These are phyloP conservation scores for Osedax frankpressi DNA, from an alignment of 2,888 invertebrate genomes.

Conservation along the genomic window DNA sequence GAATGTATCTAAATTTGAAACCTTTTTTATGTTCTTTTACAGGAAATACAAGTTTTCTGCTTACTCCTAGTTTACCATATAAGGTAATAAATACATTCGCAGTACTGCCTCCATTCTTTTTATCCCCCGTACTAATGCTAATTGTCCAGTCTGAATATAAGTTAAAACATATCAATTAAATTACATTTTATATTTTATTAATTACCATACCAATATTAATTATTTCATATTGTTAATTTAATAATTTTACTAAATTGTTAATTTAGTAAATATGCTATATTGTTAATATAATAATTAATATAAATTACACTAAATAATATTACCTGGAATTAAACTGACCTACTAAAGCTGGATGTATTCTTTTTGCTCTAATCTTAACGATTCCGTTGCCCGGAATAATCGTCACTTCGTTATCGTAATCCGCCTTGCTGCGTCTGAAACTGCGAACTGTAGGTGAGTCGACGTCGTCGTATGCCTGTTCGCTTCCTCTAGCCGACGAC, in stretches of 20 bases:
- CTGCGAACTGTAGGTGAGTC: neutral
- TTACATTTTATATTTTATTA: no score
- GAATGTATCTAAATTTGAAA: neutral
- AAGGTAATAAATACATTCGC: neutral
- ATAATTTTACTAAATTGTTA: no score
- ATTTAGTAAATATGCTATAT: no score
- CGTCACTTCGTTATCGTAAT: neutral
- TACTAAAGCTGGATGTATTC: neutral
- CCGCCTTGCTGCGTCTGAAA: neutral
- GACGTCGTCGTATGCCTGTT: neutral
- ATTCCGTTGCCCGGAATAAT: neutral
- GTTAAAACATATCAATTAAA: no score
- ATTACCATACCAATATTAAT: no score
- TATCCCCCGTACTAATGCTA: neutral
- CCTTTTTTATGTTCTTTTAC: neutral
- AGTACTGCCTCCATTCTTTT: neutral
- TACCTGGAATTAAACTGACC: neutral
- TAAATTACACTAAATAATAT: neutral
- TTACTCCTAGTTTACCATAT: neutral
- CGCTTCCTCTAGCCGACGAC: neutral
- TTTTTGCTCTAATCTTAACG: neutral
- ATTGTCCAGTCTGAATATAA: neutral
- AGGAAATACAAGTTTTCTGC: neutral
- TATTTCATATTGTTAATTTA: no score
- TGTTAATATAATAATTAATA: no score